Evolutionary conservation across 2,888 invertebrate species (phyloP), one percentile per base, ranked within the genome.

Genomic region (Euphydryas editha): DNA sequence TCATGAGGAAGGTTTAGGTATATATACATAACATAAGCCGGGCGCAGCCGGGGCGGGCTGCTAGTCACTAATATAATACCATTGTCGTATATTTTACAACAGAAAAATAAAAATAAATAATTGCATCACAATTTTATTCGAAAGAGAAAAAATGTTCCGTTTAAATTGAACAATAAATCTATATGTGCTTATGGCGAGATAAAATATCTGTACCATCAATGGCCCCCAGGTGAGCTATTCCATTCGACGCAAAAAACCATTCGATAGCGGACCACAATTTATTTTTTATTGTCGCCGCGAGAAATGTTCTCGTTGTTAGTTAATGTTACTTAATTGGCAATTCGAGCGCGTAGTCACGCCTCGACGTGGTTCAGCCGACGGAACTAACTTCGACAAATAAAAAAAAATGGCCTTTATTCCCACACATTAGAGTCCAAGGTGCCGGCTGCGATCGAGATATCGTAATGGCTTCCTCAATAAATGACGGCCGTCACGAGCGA

Each of bases 301-400:
- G 78, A 76, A 76, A 78, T 76, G 77, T 74, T 73, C 72, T 74
- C 78, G 78, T 70, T 76, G 78, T 76, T 76, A 76, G 76, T 79
- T 78, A 80, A 78, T 79, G 79, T 76, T 75, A 75, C 77, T 79
- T 81, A 81, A 81, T 81, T 82, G 81, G 78, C 79, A 78, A 81
- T 80, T 78, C 81, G 78, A 78, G 78, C 76, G 75, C 74, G 72
- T 65, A 78, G 80, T 82, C 82, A 81, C 81, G 79, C 78, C 72
- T 73, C 67, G 65, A 55, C 68, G 68, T 63, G 72, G 65, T 66
- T 44, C 47, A 44, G 18, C 46, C 51, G 39, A 42, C 18, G 15
- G 37, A 58, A 3, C 37, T n/a, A n/a, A 0, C 39, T 5, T 2
- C 8, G 15, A 17, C 10, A 20, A 17, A 39, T 0, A 18, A 17